A percentile compares a stretch with the other conserved stretches of the same genome.
Conservation (phyloP, 2,797 vertebrate genomes). For the Nasua narica region DNA sequence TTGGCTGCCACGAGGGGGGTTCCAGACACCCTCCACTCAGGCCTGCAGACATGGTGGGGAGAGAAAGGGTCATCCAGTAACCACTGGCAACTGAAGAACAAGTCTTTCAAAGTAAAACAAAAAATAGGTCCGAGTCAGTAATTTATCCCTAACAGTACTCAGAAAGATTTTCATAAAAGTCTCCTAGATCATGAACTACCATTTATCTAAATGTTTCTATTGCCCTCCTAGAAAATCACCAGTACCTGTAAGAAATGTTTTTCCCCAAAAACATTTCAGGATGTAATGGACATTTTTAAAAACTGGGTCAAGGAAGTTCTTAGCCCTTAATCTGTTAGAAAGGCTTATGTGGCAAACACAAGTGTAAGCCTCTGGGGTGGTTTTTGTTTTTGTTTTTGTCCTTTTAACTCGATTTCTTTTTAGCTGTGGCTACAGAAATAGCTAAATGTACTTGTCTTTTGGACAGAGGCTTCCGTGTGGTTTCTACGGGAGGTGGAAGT, state of each 20-base stretch:
- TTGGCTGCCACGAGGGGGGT: neutral
- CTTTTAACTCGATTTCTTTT: neutral
- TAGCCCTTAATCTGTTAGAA: neutral
- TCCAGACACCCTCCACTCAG: neutral
- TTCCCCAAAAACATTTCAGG: neutral
- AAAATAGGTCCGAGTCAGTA: neutral
- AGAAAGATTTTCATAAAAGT: neutral
- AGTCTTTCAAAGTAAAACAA: neutral
- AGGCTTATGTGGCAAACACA: too few species aligned
- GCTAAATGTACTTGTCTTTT: neutral
- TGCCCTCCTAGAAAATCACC: neutral
- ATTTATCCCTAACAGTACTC: neutral
- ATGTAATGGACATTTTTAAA: neutral
- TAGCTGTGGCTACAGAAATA: neutral
- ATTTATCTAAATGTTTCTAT: neutral
- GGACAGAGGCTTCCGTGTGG: neutral
- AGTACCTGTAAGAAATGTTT: neutral
- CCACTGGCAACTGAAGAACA: neutral
- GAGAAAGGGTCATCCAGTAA: neutral
- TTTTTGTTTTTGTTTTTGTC: neutral
- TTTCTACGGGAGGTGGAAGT: neutral
- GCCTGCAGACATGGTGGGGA: neutral
- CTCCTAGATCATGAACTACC: neutral
- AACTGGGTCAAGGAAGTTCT: neutral
- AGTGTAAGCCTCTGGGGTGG: neutral